These are phyloP conservation scores for Sylvia borin DNA, from an alignment of 2,797 vertebrate species.

Conservation along the genomic window DNA sequence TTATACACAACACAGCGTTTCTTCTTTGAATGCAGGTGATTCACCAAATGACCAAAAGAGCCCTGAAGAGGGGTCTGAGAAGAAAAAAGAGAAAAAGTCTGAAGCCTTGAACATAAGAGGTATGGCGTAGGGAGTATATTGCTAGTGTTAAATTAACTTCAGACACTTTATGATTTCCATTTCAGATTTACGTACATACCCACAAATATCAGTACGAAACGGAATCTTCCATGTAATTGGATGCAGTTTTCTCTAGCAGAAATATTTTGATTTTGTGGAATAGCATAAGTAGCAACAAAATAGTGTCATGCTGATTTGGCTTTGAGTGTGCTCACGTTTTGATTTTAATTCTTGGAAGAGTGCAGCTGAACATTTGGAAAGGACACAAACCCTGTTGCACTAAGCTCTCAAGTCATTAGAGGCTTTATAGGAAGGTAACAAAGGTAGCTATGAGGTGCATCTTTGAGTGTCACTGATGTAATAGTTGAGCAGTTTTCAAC, in stretches of 20 bases:
- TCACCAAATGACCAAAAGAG: constrained; percentile 62
- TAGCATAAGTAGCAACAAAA: neutral
- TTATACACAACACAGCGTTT: constrained; percentile 86
- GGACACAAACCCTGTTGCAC: neutral
- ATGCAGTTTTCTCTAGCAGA: neutral
- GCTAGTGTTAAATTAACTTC: neutral
- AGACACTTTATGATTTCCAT: neutral
- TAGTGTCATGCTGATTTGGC: neutral
- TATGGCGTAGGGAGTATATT: constrained; percentile 9
- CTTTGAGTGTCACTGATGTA: neutral
- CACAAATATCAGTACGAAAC: neutral
- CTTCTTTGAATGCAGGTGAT: constrained; percentile 87
- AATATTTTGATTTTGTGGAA: neutral
- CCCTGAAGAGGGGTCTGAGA: constrained; percentile 33
- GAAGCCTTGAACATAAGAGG: constrained; percentile 86
- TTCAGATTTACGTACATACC: neutral
- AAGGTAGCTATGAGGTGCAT: neutral
- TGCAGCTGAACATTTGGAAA: neutral
- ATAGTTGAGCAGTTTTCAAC: neutral
- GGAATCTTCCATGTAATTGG: neutral
- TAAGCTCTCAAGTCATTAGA: neutral
- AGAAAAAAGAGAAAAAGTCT: constrained; percentile 74
- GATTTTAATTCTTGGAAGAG: neutral
- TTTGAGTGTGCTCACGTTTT: neutral
- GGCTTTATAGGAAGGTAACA: neutral